Conservation (phyloP, 2,888 invertebrate species). For the Drosophila diplacantha region DNA sequence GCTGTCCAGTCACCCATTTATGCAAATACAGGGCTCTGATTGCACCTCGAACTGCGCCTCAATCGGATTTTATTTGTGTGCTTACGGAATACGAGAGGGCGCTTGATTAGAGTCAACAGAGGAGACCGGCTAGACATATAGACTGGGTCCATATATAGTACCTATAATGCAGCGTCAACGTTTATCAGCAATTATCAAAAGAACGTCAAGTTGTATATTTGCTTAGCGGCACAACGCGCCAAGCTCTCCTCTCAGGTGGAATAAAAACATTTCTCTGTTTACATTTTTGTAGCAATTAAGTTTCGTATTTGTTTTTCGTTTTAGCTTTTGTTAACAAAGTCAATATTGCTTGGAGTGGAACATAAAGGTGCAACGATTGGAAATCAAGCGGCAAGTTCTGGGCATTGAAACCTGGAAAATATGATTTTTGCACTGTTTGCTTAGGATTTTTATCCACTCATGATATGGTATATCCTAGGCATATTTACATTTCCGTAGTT, state of each 20-base stretch:
- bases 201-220: constrained; percentile 43
- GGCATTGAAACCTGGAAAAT: neutral
- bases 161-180: constrained; percentile 36
- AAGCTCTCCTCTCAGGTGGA: constrained; percentile 41
- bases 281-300: constrained; percentile 46
- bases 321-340: constrained; percentile 39
- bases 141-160: constrained; percentile 14
- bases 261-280: constrained; percentile 49
- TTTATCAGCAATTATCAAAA: constrained; percentile 59
- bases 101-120: constrained; percentile 61
- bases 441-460: neutral
- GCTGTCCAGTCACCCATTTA: constrained; percentile 40
- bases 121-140: constrained; percentile 27
- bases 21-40: constrained; percentile 58
- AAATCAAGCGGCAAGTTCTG: constrained; percentile 11
- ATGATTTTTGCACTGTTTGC: constrained; percentile 12
- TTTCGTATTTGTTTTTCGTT: constrained; percentile 21
- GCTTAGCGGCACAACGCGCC: constrained; percentile 57
- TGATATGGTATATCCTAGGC: neutral
- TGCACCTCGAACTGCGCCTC: constrained; percentile 49
- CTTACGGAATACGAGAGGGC: constrained; percentile 15
- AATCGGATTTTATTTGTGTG: constrained; percentile 12
- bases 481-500: neutral
- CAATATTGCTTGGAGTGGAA: constrained; percentile 46
- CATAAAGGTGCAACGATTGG: constrained; percentile 27